A percentile compares a stretch with the other conserved stretches of the same genome.
Conservation (phyloP, 1,140 invertebrate genomes). For the Stegodyphus mimosarum region DNA sequence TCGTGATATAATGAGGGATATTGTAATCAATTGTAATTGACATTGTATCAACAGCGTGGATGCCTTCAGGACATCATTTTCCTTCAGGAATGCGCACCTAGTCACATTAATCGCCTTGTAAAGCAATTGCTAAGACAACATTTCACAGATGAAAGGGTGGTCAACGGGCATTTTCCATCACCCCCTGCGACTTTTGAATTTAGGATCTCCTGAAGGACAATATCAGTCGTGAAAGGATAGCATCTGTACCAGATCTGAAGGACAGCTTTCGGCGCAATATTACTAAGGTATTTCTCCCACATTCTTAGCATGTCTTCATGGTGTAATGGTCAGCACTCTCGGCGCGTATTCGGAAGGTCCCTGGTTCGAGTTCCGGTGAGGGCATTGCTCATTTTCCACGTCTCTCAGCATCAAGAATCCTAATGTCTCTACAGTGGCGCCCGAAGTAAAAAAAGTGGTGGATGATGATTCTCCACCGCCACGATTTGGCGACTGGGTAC, state of each 20-base stretch:
- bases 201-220: neutral
- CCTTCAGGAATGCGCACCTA: neutral
- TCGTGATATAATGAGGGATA: neutral
- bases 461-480: no score
- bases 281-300: no score
- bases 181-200: neutral
- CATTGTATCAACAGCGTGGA: neutral
- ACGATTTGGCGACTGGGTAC: no score
- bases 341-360: no score
- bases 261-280: neutral
- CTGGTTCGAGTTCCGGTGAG: no score
- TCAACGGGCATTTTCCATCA: neutral
- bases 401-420: no score
- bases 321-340: no score
- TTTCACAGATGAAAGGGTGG: neutral
- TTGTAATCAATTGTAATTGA: no score
- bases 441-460: no score
- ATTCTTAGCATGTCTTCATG: no score
- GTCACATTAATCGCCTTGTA: neutral
- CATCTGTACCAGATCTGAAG: neutral
- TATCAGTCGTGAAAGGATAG: neutral
- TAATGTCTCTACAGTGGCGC: no score
- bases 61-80: neutral
- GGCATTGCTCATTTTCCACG: no score
- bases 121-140: neutral